Base-by-base conservation (phyloP, 2,888 invertebrate species). In the Drosophila colorata region DNA sequence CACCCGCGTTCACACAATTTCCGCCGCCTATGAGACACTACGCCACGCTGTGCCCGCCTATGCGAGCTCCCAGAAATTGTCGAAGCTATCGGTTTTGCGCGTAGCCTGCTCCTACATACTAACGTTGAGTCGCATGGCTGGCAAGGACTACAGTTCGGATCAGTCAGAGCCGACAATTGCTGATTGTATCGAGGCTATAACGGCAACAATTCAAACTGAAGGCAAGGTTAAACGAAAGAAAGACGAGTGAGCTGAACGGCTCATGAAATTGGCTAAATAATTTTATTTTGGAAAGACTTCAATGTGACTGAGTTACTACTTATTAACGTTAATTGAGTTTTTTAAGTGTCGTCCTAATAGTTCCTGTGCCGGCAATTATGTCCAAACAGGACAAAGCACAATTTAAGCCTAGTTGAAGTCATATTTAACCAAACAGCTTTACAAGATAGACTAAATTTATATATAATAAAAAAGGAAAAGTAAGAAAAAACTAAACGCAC, bases 41-140 rank as follows among this genome's bases (percentile, higher is more conserved):
- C 94, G 98, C 44, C 93, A 94, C 66, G 94, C 97, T 0, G 96
- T 98, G 43, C 98, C 98, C 2, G 95, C 98, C 0, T 98, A 98
- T 91, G 97, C 98, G 41, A 96, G 97, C 91, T 97, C 97, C 90
- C 98, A 98, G 92, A 98, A 98, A 92, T 94, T 98, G 23, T 98
- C 98, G 0, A 98, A 98, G 90, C 92, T 98, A 53, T 98, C 98
- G 1, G 98, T 98, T 14, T 92, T 98, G 69, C 94, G 98, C 92
- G 97, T 98, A 91, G 98, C 98, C 2, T 97, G 98, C 92, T 96
- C 97, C 68, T 98, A 98, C 93, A 98, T 98, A 71, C 94, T 97
- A 90, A 97, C 98, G 0, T 92, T 98, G 70, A 96, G 97, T 48
- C 94, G 95, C 75, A 94, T 97, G 87, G 95, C 97, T 4, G 96